Base-by-base conservation (phyloP, 2,113 vertebrate genomes). In the Zeus faber region DNA sequence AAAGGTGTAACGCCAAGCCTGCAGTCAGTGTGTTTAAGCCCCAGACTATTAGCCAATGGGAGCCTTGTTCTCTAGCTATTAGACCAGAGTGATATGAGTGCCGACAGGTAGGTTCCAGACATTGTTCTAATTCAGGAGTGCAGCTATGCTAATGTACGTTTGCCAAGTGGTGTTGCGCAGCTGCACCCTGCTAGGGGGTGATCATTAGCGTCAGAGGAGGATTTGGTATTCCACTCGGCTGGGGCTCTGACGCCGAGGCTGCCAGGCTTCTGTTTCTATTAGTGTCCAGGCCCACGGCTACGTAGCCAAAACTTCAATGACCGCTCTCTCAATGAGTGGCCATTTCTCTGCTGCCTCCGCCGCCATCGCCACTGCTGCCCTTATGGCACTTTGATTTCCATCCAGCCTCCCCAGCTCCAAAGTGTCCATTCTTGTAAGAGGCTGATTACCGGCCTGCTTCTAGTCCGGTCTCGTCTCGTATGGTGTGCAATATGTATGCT, bases 181-280 rank as follows among this genome's bases (percentile, higher is more conserved):
- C 29, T 59, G 64, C 68, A 62, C 72, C 63, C 77, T 68, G 79
- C 85, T 77, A 2, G 53, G 59, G 65, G 78, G 79, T 77, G 65
- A 83, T 81, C 72, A 84, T 85, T 87, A 86, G 67, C 72, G 64
- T 58, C 24, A 68, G 74, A 67, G 67, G 48, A 56, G 68, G 70
- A 58, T 75, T 85, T 73, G 62, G 71, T 76, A 81, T 77, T 77
- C 84, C 23, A 51, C 70, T 70, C 77, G 66, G 72, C 63, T 0
- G 56, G 58, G 49, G 50, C 64, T 1, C 66, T 74, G 79, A 78
- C 80, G 78, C 16, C 49, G 67, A 72, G 59, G 65, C 56, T 79
- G 70, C 71, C 65, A 43, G 74, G 68, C 71, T 83, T 80, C 76
- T 84, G 74, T 69, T 81, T 82, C 68, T 74, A 83, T 85, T 85